Base-by-base conservation (phyloP, 2,888 invertebrate genomes). In the Hesperia comma region DNA sequence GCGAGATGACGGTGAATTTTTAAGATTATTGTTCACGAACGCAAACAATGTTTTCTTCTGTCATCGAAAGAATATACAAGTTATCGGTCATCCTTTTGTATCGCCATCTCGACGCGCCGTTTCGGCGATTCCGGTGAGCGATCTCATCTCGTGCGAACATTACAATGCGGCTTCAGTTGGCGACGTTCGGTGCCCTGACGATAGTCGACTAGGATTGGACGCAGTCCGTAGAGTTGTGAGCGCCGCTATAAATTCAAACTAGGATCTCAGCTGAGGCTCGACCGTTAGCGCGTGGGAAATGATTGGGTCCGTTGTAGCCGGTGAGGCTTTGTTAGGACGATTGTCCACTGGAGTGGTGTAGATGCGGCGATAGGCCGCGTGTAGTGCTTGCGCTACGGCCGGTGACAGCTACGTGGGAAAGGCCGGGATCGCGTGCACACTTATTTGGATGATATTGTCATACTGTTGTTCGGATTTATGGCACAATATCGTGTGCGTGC, bases 251-350 rank as follows among this genome's bases (percentile, higher is more conserved):
- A 87, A 85, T 88, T 85, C 86, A 86, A 86, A 86, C 85, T 87
- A 85, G 86, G 85, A 86, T 88, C 85, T 81, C 81, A 80, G 83
- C 84, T 84, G 85, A 84, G 84, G 82, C 76, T 79, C 83, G 84
- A 88, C 92, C 91, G 92, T 91, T 92, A 92, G 85, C 87, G 86
- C 92, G 92, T 92, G 92, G 92, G 92, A 92, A 91, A 88, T 88
- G 88, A 88, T 89, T 87, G 88, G 87, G 85, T 82, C 86, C 81
- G 79, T 66, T 66, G 66, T 66, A 66, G 79, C 79, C 80, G 86
- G 87, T 82, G 82, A 85, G 83, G 87, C 91, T 92, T 92, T 92
- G 92, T 92, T 92, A 90, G 87, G 90, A 86, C 87, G 90, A 91
- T 89, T 92, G 92, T 92, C 91, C 92, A 90, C 90, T 80, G 82